These are phyloP conservation scores for Nixonia krombeini DNA, from an alignment of 1,140 invertebrate species.

Conservation along the genomic window DNA sequence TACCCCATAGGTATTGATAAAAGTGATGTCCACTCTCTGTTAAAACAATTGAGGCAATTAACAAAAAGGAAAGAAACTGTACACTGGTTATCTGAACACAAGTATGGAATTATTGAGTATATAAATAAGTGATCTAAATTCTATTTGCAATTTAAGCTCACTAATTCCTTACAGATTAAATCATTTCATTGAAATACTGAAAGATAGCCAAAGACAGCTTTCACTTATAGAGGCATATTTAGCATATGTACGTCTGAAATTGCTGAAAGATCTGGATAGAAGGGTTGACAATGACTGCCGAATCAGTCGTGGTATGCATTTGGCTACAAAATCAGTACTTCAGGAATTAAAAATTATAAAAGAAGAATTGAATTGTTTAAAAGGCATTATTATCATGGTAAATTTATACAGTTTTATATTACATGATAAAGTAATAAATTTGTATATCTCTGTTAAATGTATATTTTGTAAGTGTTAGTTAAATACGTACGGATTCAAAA, in stretches of 20 bases:
- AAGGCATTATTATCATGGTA: conserved; percentile 14
- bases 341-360: conserved; percentile 30
- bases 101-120: conserved; percentile 39
- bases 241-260: conserved; percentile 22
- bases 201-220: conserved; percentile 38
- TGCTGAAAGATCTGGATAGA: conserved; percentile 28
- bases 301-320: conserved; percentile 35
- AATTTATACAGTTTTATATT: too few species aligned
- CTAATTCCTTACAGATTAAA: conserved; percentile 45
- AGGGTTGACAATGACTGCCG: conserved; percentile 33
- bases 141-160: conserved; percentile 15
- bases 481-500: too few species aligned
- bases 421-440: too few species aligned
- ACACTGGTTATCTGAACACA: conserved; percentile 14
- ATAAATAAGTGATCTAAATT: conserved; percentile 9
- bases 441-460: too few species aligned
- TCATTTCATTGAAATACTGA: conserved; percentile 34
- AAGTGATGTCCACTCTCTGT: conserved; percentile 17
- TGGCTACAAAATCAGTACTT: conserved; percentile 18
- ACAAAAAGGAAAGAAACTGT: conserved; percentile 5
- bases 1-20: conserved; percentile 17
- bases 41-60: conserved; percentile 19
- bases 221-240: conserved; percentile 36
- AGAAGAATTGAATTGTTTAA: conserved; percentile 17
- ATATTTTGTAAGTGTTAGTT: too few species aligned